Evolutionary conservation across 1,140 invertebrate genomes (phyloP).

Genomic region (Halyomorpha halys): DNA sequence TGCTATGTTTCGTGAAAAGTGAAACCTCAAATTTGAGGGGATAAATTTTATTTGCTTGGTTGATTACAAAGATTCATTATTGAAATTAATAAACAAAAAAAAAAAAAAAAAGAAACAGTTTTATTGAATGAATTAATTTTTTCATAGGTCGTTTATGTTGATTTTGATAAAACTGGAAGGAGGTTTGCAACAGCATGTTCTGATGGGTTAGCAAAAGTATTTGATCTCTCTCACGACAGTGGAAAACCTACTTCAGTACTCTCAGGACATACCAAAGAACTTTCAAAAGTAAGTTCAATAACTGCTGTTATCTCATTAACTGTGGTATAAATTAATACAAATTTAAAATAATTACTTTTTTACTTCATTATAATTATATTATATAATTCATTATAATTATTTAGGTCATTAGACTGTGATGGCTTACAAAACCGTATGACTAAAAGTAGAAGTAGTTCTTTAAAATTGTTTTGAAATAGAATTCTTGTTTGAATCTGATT

Average conservation of each 20-base stretch:
- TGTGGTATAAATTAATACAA: neutral
- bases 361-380: too few relatives aligned
- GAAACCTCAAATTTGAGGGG: too few relatives aligned
- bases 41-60: too few relatives aligned
- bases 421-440: too few relatives aligned
- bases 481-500: too few relatives aligned
- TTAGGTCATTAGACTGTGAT: too few relatives aligned
- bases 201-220: slow-evolving; percentile 58
- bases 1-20: too few relatives aligned
- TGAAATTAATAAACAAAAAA: too few relatives aligned
- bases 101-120: neutral
- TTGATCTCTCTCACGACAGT: slow-evolving; percentile 44
- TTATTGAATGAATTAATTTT: neutral
- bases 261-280: slow-evolving; percentile 61
- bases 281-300: slow-evolving; percentile 51
- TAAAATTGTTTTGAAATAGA: too few relatives aligned
- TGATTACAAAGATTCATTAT: too few relatives aligned
- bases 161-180: slow-evolving; percentile 58
- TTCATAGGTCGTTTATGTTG: slow-evolving; percentile 53
- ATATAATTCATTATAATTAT: too few relatives aligned
- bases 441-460: too few relatives aligned
- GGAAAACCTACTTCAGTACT: slow-evolving; percentile 51
- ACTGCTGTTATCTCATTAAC: neutral
- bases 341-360: neutral
- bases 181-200: slow-evolving; percentile 59